These are phyloP conservation scores for Micrastur ruficollis DNA, from an alignment of 2,797 vertebrate species.

Conservation along the genomic window DNA sequence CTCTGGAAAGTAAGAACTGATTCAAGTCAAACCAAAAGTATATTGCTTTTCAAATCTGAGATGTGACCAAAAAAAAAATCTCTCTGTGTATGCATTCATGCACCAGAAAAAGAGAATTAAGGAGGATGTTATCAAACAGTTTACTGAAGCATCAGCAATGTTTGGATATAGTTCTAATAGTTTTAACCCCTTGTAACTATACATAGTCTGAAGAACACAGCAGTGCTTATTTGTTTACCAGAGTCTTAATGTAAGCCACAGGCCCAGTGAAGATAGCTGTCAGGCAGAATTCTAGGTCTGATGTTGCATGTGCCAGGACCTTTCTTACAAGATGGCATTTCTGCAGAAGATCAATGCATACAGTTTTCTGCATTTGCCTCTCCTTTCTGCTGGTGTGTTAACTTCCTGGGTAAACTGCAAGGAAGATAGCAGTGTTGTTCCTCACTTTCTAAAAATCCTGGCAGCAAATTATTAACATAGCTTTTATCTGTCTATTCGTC, in stretches of 20 bases:
- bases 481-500: not conserved
- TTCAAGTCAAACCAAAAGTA: constrained; percentile 45
- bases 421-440: not conserved
- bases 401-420: not conserved
- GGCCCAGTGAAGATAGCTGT: not conserved
- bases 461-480: not conserved
- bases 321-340: not conserved
- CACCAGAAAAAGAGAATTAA: not conserved
- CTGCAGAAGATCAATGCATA: not conserved
- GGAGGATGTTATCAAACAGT: not conserved
- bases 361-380: not conserved
- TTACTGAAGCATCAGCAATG: not conserved
- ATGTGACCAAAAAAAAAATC: not conserved
- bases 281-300: not conserved
- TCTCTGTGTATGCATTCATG: not conserved
- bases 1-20: constrained; percentile 56
- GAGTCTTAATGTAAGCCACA: not conserved
- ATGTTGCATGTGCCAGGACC: not conserved
- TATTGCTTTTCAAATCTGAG: constrained; percentile 39
- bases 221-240: not conserved
- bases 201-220: not conserved
- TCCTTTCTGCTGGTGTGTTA: not conserved
- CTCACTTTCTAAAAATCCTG: not conserved
- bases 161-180: not conserved
- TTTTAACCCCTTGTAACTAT: not conserved